phyloP scores from a whole-genome alignment of 1,140 invertebrate species.

The Ostrea denselamellosa region DNA sequence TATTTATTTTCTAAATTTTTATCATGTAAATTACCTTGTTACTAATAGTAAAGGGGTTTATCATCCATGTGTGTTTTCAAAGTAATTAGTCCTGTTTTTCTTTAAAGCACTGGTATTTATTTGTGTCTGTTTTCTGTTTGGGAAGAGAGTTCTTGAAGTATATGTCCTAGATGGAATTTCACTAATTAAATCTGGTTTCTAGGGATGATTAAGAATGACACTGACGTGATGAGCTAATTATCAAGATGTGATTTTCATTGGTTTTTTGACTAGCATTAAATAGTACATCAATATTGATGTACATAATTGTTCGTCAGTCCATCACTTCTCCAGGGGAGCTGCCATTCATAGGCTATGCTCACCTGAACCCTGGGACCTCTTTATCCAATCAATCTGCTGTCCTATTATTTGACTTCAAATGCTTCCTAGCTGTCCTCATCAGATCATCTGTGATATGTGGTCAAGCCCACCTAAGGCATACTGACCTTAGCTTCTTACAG shows the following conservation, averaged over 20 bases:
- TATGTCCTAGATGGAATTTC: background rate
- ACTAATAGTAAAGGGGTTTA: too few relatives aligned
- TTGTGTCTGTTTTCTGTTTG: background rate
- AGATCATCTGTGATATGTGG: too few relatives aligned
- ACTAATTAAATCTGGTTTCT: background rate
- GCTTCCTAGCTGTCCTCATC: too few relatives aligned
- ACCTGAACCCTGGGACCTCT: background rate
- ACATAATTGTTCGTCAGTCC: background rate
- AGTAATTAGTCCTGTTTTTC: background rate
- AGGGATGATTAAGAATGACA: slow-evolving; percentile 1
- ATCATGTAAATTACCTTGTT: too few relatives aligned
- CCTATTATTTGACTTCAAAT: too few relatives aligned
- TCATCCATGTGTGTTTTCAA: background rate
- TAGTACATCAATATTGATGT: background rate
- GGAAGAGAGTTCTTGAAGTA: background rate
- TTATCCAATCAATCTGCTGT: background rate
- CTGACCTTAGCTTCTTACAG: too few relatives aligned
- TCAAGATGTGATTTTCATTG: background rate
- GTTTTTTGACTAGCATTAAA: background rate
- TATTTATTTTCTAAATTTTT: too few relatives aligned
- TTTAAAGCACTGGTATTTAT: background rate
- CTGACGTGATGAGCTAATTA: slow-evolving; percentile 3
- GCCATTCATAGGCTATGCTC: background rate
- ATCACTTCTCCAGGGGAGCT: background rate
- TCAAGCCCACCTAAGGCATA: too few relatives aligned